These are phyloP conservation scores for Atherinomorus stipes DNA, from an alignment of 2,113 vertebrate species.

Conservation along the genomic window DNA sequence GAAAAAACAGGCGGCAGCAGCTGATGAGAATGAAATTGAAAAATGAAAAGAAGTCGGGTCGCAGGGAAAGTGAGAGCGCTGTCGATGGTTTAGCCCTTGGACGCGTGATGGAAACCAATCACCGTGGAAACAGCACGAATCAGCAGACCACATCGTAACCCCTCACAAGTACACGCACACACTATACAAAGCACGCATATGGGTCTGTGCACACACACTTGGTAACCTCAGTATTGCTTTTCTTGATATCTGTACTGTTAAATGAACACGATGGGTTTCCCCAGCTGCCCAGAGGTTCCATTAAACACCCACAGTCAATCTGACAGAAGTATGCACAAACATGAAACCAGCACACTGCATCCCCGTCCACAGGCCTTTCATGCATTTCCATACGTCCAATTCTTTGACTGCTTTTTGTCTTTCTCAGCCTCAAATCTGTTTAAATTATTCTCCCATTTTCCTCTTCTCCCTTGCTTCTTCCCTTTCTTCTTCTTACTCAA, in stretches of 20 bases:
- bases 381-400: constrained; percentile 39
- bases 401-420: constrained; percentile 47
- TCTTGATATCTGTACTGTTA: constrained; percentile 66
- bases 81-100: constrained; percentile 69
- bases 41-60: constrained; percentile 77
- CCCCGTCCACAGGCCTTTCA: constrained; percentile 29
- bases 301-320: constrained; percentile 66
- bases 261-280: constrained; percentile 76
- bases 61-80: constrained; percentile 46
- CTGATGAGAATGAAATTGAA: constrained; percentile 82
- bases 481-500: constrained; percentile 35
- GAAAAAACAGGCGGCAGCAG: constrained; percentile 68
- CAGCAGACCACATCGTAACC: constrained; percentile 58
- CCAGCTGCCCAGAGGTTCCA: constrained; percentile 65
- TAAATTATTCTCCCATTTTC: constrained; percentile 51
- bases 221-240: constrained; percentile 62
- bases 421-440: constrained; percentile 47
- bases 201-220: constrained; percentile 7
- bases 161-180: constrained; percentile 18
- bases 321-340: constrained; percentile 55
- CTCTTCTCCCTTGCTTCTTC: constrained; percentile 13
- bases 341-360: constrained; percentile 45
- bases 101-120: constrained; percentile 80
- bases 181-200: background rate
- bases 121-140: constrained; percentile 76